phyloP scores from a whole-genome alignment of 2,113 vertebrate genomes.

The Passer montanus region DNA sequence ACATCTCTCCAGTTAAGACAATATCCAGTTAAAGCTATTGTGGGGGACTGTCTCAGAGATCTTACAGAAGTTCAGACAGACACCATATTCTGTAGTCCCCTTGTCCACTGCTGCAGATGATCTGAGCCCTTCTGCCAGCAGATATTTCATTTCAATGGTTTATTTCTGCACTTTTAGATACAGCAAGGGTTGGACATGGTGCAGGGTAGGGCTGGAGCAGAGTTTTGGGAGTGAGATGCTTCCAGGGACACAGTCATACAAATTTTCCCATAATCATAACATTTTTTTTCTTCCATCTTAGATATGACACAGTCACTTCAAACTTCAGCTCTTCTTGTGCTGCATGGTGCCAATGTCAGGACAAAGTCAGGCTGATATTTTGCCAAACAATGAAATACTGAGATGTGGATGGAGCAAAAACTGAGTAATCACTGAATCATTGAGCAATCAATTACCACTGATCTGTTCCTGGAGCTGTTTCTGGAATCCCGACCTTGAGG shows the following conservation, averaged over 20 bases:
- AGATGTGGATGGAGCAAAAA: constrained; percentile 15
- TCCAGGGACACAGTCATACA: not conserved
- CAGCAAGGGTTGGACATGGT: not conserved
- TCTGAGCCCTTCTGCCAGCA: not conserved
- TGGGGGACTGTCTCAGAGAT: not conserved
- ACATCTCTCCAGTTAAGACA: not conserved
- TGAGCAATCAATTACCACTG: constrained; percentile 14
- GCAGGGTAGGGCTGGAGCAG: not conserved
- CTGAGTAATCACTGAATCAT: constrained; percentile 47
- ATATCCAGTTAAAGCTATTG: not conserved
- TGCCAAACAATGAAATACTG: constrained; percentile 36
- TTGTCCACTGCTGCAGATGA: not conserved
- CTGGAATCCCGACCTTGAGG: not conserved
- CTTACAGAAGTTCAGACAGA: not conserved
- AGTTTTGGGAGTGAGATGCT: not conserved
- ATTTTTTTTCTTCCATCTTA: not conserved
- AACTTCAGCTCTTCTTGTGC: not conserved
- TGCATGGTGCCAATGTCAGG: not conserved
- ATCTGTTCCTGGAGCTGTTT: not conserved
- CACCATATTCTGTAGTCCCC: not conserved
- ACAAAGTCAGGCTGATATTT: constrained; percentile 48
- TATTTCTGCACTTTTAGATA: not conserved
- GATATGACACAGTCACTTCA: not conserved
- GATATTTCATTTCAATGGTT: not conserved
- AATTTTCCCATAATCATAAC: not conserved